A percentile compares a stretch with the other conserved stretches of the same genome.
phyloP scores from a whole-genome alignment of 2,113 vertebrate species.

The Erythrocercus mccallii region DNA sequence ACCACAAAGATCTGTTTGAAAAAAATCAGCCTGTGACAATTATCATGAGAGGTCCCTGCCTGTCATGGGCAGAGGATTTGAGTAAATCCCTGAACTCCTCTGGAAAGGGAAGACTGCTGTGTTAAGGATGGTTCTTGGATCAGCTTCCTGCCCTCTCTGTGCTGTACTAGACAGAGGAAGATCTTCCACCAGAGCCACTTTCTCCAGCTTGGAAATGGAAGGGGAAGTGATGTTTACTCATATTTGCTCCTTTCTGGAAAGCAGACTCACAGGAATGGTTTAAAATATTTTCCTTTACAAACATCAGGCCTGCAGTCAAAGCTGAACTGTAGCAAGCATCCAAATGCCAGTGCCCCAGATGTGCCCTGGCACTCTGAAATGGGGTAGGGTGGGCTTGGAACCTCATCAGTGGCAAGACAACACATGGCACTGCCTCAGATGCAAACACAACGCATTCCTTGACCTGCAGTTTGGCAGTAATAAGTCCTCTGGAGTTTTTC shows the following conservation, averaged over 20 bases:
- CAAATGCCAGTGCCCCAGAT: not conserved
- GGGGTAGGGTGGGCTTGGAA: not conserved
- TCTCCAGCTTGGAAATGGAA: not conserved
- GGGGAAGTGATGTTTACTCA: not conserved
- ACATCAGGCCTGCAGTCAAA: not conserved
- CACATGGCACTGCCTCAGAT: not conserved
- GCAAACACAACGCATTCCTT: not conserved
- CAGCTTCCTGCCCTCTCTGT: not conserved
- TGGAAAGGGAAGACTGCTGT: not conserved
- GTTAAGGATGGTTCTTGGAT: not conserved
- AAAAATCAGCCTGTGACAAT: slow-evolving; percentile 45
- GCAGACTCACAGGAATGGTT: not conserved
- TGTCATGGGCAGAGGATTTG: not conserved
- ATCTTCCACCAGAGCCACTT: not conserved
- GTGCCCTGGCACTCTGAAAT: not conserved
- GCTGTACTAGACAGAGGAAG: not conserved
- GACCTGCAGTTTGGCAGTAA: not conserved
- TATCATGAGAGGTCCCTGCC: not conserved
- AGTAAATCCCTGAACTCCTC: not conserved
- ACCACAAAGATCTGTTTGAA: slow-evolving; percentile 62
- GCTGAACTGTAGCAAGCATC: not conserved
- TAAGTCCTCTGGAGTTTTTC: not conserved
- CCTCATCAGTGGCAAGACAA: not conserved
- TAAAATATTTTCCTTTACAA: not conserved
- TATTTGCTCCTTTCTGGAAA: not conserved